These are phyloP conservation scores for Montipora capitata DNA, from an alignment of 92 coral and sea anemone species.

Conservation along the genomic window DNA sequence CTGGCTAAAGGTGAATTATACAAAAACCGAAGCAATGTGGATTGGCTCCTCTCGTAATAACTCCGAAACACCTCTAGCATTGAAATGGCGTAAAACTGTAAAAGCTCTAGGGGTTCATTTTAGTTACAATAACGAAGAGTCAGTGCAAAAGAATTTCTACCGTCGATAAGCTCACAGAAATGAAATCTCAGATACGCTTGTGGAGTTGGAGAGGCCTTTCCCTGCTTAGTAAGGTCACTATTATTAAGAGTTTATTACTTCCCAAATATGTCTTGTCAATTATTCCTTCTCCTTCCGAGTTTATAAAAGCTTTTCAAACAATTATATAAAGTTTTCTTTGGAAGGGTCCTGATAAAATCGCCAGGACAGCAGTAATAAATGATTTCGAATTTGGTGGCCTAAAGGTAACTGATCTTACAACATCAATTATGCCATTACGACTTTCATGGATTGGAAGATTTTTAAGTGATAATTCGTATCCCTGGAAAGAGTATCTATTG, in stretches of 20 bases:
- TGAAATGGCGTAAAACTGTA: conserved; percentile 30
- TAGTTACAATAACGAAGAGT: conserved; percentile 25
- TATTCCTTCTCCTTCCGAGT: conserved; percentile 5
- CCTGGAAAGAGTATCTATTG: neutral
- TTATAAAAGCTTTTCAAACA: conserved; percentile 16
- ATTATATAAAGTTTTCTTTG: neutral
- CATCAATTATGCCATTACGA: no score
- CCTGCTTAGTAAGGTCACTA: conserved; percentile 13
- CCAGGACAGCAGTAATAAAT: conserved; percentile 4
- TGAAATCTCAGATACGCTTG: conserved; percentile 41
- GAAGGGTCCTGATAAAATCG: conserved; percentile 7
- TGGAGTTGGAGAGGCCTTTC: conserved; percentile 49
- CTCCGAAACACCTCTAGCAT: conserved; percentile 19
- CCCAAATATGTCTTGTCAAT: conserved; percentile 3
- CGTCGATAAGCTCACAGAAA: conserved; percentile 19
- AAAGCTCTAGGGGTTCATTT: conserved; percentile 35
- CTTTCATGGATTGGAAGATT: no score
- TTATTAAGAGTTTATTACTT: conserved; percentile 40
- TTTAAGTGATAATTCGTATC: neutral
- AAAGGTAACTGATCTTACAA: neutral
- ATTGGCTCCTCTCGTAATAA: conserved; percentile 27
- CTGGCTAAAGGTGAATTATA: conserved; percentile 25
- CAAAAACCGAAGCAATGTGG: conserved; percentile 43
- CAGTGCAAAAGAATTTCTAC: conserved; percentile 22
- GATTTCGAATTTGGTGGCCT: conserved; percentile 11